Conservation (phyloP, 2,113 vertebrate species). For the Ciconia stormi region DNA sequence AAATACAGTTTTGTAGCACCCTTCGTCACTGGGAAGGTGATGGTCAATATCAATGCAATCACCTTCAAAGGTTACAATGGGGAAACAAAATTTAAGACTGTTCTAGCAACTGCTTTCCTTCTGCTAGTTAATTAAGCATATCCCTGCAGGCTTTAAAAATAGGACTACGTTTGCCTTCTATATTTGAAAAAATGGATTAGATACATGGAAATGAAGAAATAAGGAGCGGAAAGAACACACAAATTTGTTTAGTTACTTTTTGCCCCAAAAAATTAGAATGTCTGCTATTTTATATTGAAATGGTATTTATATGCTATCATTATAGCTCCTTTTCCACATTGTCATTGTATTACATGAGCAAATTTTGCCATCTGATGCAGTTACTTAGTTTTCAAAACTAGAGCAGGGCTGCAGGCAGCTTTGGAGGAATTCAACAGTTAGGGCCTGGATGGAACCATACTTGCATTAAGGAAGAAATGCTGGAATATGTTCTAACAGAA, state of each 20-base stretch:
- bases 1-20: background rate
- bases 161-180: background rate
- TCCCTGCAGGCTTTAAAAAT: background rate
- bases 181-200: background rate
- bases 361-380: background rate
- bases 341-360: background rate
- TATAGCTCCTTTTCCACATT: background rate
- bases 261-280: background rate
- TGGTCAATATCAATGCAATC: background rate
- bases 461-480: background rate
- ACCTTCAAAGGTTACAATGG: background rate
- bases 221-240: background rate
- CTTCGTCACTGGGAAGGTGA: background rate
- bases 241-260: background rate
- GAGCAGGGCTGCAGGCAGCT: background rate
- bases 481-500: background rate
- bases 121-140: background rate
- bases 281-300: background rate
- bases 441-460: background rate
- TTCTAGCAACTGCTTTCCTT: background rate
- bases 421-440: background rate
- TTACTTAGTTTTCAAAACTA: background rate
- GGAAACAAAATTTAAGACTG: background rate
- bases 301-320: background rate
- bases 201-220: background rate